phyloP scores from a whole-genome alignment of 2,888 invertebrate genomes.

The Aquatica leii region DNA sequence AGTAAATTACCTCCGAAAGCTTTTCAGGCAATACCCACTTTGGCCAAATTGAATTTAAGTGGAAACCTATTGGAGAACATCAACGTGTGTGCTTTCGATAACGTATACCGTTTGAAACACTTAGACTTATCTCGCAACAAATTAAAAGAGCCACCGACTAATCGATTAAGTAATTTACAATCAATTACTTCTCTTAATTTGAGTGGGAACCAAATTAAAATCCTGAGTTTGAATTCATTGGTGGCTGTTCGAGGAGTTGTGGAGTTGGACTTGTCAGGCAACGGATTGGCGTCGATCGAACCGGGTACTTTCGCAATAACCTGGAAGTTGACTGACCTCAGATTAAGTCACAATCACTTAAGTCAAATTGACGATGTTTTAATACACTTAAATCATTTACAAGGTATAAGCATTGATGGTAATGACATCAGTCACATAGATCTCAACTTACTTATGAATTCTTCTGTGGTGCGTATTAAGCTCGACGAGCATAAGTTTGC shows the following conservation, averaged over 20 bases:
- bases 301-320: not conserved
- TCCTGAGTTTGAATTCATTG: slow-evolving; percentile 2
- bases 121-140: slow-evolving; percentile 75
- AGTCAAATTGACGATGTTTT: slow-evolving; percentile 4
- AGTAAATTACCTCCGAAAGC: slow-evolving; percentile 54
- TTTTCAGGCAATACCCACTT: slow-evolving; percentile 62
- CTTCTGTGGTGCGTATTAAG: not conserved
- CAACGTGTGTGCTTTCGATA: slow-evolving; percentile 64
- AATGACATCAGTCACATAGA: slow-evolving; percentile 12
- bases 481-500: slow-evolving; percentile 17
- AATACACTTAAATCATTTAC: not conserved
- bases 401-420: not conserved
- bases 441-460: not conserved
- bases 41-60: slow-evolving; percentile 71
- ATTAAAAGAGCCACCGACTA: slow-evolving; percentile 50
- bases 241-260: slow-evolving; percentile 11
- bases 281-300: slow-evolving; percentile 5
- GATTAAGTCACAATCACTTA: slow-evolving; percentile 13
- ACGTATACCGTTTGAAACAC: slow-evolving; percentile 64
- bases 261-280: slow-evolving; percentile 9
- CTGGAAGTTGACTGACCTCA: not conserved
- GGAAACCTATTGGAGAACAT: slow-evolving; percentile 69
- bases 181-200: slow-evolving; percentile 9
- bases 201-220: not conserved
- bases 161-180: slow-evolving; percentile 3